phyloP scores from a whole-genome alignment of 2,888 invertebrate species.

The Drosophila nigritarsus region DNA sequence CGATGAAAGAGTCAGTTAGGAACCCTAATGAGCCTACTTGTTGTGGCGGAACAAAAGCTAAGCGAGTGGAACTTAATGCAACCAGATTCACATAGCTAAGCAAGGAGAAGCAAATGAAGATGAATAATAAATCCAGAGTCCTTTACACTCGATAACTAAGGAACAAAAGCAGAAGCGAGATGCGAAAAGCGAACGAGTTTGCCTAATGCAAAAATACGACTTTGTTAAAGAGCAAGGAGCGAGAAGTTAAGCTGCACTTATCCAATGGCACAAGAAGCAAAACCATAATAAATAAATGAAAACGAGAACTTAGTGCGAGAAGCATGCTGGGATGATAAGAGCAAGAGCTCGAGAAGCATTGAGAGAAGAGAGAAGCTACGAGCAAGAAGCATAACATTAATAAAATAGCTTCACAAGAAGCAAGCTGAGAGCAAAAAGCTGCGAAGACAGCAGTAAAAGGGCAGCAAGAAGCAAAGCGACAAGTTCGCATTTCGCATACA shows the following conservation, averaged over 20 bases:
- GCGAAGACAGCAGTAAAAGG: not conserved
- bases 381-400: not conserved
- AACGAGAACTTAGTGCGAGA: not conserved
- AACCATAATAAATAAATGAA: not conserved
- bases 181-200: not conserved
- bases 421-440: not conserved
- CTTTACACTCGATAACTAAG: not conserved
- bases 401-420: not conserved
- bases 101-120: not conserved
- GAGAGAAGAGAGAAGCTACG: not conserved
- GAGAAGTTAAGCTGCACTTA: not conserved
- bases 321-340: not conserved
- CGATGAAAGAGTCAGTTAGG: slow-evolving; percentile 26
- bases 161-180: not conserved
- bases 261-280: not conserved
- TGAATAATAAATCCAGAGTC: not conserved
- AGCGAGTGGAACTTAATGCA: not conserved
- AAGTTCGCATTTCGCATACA: slow-evolving; percentile 3
- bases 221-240: not conserved
- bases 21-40: slow-evolving; percentile 41
- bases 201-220: not conserved
- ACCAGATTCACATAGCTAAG: not conserved
- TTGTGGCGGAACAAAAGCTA: not conserved
- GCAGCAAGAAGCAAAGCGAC: slow-evolving; percentile 3
- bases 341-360: not conserved